Conservation (phyloP, 2,888 invertebrate species). For the Agelastica alni region DNA sequence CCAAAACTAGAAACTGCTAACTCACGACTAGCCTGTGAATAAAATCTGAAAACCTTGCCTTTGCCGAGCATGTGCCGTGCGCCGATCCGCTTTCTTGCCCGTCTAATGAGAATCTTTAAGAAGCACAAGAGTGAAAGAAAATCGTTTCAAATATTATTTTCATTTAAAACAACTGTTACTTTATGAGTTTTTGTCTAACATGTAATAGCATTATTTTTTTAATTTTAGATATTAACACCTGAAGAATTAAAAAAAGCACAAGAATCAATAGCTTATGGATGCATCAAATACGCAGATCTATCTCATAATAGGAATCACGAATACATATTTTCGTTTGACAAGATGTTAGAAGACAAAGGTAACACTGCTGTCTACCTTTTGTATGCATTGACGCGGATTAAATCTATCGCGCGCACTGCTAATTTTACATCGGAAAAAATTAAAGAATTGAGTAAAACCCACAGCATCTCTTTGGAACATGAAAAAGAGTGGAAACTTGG, state of each 20-base stretch:
- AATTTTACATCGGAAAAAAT: constrained; percentile 68
- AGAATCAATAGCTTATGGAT: constrained; percentile 94
- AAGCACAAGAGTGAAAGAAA: too few species aligned
- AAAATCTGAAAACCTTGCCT: too few species aligned
- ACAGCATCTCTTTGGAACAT: constrained; percentile 74
- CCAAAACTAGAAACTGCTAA: too few species aligned
- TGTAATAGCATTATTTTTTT: too few species aligned
- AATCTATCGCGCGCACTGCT: constrained; percentile 84
- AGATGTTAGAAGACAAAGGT: constrained; percentile 98
- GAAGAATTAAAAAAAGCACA: constrained; percentile 84
- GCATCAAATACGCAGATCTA: constrained; percentile 97
- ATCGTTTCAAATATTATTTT: too few species aligned
- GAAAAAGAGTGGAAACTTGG: constrained; percentile 94
- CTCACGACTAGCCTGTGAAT: too few species aligned
- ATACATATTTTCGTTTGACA: constrained; percentile 97
- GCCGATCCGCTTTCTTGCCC: too few species aligned
- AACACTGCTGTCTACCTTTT: constrained; percentile 98
- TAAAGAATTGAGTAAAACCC: constrained; percentile 63
- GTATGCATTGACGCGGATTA: constrained; percentile 92
- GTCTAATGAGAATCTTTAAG: too few species aligned
- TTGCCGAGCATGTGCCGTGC: too few species aligned
- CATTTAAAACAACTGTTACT: too few species aligned
- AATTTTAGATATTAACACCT: constrained; percentile 61
- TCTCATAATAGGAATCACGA: constrained; percentile 91
- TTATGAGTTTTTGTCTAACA: too few species aligned